Evolutionary conservation across 2,797 vertebrate species (phyloP).

Genomic region (Gymnothorax reevesii): DNA sequence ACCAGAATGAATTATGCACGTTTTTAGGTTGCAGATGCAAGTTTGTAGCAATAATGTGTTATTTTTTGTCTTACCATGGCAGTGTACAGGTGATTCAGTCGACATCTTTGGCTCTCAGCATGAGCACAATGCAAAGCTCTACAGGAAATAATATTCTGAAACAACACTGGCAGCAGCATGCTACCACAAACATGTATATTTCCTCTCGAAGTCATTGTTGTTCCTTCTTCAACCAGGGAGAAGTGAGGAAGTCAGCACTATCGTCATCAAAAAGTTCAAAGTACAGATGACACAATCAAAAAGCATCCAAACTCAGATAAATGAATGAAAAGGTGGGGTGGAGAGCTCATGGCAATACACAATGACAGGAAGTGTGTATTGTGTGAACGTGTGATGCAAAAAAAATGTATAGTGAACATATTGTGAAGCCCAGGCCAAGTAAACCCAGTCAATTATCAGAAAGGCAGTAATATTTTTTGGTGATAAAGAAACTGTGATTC

Average conservation of each 20-base stretch:
- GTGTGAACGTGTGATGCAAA: not conserved
- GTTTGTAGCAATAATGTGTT: not conserved
- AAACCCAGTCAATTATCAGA: not conserved
- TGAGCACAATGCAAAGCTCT: not conserved
- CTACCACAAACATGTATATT: not conserved
- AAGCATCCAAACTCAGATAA: not conserved
- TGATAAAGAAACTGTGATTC: not conserved
- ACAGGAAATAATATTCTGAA: constrained; percentile 16
- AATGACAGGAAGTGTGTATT: constrained; percentile 1
- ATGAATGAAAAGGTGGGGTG: not conserved
- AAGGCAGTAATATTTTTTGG: not conserved
- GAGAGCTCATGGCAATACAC: not conserved
- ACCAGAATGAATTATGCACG: no score
- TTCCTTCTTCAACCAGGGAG: not conserved
- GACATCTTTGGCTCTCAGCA: not conserved
- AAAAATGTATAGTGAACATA: not conserved
- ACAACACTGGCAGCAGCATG: not conserved
- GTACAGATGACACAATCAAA: not conserved
- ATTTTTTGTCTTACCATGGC: not conserved
- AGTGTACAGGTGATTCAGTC: not conserved
- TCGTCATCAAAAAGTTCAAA: constrained; percentile 14
- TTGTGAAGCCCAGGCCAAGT: not conserved
- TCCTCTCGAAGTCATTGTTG: not conserved
- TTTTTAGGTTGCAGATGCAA: not conserved
- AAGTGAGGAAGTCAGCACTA: not conserved